Base-by-base conservation (phyloP, 1,140 invertebrate species). In the Macrotrachela quadricornifera region DNA sequence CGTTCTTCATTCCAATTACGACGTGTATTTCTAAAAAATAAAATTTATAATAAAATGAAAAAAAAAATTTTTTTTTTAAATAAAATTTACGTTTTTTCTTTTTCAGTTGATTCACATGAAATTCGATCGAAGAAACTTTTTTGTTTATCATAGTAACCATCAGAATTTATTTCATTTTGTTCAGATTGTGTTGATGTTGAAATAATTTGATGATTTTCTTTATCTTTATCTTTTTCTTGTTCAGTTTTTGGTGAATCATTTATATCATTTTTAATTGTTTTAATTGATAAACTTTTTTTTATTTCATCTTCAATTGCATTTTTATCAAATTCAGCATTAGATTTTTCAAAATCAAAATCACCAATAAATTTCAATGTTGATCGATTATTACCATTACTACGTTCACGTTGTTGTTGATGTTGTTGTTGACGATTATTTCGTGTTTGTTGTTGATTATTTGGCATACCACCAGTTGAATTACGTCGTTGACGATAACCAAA, bases 41-140 rank as follows among this genome's bases (percentile, higher is more conserved):
- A 30, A n/a, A n/a, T n/a, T n/a, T n/a, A n/a, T n/a, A n/a, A n/a
- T 30, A 8, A 30, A 8, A 30, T 30, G 21, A 30, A 30, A 30
- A 2, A 8, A 30, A 13, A 38, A n/a, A n/a, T n/a, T n/a, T n/a
- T n/a, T n/a, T n/a, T 42, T 15, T 13, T 17, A 15, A 13, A 52
- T 14, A 49, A 2, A 13, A 52, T 65, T 69, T 66, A 82, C 73
- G 81, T 80, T 67, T 76, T 79, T 67, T 76, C 79, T 71, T 83
- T 80, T 67, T 96, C 88, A 40, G 88, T 80, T 58, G 92, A 84
- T 69, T 99, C 91, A 71, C 91, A 96, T 58, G 86, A 92, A 60
- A 99, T 97, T 62, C 83, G 90, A 70, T 99, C 92, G 71, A 96
- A 99, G 77, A 99, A 99, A 46, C 88, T 95, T 70, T 91, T 92